These are phyloP conservation scores for Cheilosia vernalis DNA, from an alignment of 2,888 invertebrate species.

Conservation along the genomic window DNA sequence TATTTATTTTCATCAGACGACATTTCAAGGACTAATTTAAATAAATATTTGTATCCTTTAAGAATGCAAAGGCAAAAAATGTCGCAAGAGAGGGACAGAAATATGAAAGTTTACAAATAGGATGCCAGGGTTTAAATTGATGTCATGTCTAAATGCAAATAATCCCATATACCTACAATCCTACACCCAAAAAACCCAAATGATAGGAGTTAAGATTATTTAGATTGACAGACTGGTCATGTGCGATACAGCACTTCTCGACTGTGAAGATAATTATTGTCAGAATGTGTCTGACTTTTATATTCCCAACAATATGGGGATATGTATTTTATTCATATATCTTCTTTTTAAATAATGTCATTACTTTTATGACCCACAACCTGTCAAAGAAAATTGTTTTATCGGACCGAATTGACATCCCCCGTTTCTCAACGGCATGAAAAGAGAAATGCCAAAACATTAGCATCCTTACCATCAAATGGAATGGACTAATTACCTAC, in stretches of 20 bases:
- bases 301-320: too few species aligned
- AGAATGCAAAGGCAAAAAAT: slow-evolving; percentile 56
- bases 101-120: slow-evolving; percentile 66
- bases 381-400: too few species aligned
- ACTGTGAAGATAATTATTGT: slow-evolving; percentile 17
- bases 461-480: too few species aligned
- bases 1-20: slow-evolving; percentile 65
- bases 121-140: slow-evolving; percentile 66
- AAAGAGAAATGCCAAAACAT: too few species aligned
- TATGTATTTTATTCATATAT: too few species aligned
- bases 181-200: slow-evolving; percentile 24
- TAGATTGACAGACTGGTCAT: slow-evolving; percentile 47
- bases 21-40: slow-evolving; percentile 71
- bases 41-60: slow-evolving; percentile 65
- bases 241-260: slow-evolving; percentile 13
- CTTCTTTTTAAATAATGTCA: too few species aligned
- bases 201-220: slow-evolving; percentile 23
- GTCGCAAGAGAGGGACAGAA: slow-evolving; percentile 44
- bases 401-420: too few species aligned
- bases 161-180: slow-evolving; percentile 40
- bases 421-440: too few species aligned
- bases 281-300: slow-evolving; percentile 18
- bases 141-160: slow-evolving; percentile 65
- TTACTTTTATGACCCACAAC: too few species aligned
- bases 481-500: too few species aligned